Evolutionary conservation across 2,797 vertebrate species (phyloP).

Genomic region (Karalla daura): DNA sequence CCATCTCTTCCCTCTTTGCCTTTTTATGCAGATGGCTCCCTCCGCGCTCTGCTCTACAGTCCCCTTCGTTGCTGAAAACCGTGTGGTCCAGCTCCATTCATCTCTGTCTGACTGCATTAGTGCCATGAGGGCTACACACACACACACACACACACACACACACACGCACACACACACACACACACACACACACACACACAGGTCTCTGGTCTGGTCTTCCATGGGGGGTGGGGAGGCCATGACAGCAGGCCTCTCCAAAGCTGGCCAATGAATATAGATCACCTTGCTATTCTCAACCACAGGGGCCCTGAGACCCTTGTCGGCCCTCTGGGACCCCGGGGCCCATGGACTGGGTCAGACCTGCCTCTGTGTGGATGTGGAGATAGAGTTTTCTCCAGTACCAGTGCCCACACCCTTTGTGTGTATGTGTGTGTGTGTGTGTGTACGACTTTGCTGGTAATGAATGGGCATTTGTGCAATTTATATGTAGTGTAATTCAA

Average conservation of each 20-base stretch:
- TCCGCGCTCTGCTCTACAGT: slow-evolving; percentile 48
- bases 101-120: slow-evolving; percentile 83
- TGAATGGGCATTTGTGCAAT: slow-evolving; percentile 4
- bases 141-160: slow-evolving; percentile 32
- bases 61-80: slow-evolving; percentile 63
- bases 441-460: slow-evolving; percentile 26
- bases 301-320: slow-evolving; percentile 61
- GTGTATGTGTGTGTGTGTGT: background rate
- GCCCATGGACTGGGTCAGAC: slow-evolving; percentile 62
- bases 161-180: slow-evolving; percentile 35
- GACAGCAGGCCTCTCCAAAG: slow-evolving; percentile 76
- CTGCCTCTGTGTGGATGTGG: slow-evolving; percentile 53
- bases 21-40: slow-evolving; percentile 75
- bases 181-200: slow-evolving; percentile 29
- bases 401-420: slow-evolving; percentile 7
- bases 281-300: slow-evolving; percentile 75
- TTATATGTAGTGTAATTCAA: slow-evolving; percentile 10
- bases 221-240: slow-evolving; percentile 75
- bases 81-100: slow-evolving; percentile 79
- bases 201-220: slow-evolving; percentile 62
- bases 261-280: slow-evolving; percentile 83
- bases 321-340: slow-evolving; percentile 68
- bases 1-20: slow-evolving; percentile 25
- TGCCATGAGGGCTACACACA: slow-evolving; percentile 61
- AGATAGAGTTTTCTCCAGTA: slow-evolving; percentile 48